These are phyloP conservation scores for Reticulitermes speratus DNA, from an alignment of 1,140 invertebrate species.

Conservation along the genomic window DNA sequence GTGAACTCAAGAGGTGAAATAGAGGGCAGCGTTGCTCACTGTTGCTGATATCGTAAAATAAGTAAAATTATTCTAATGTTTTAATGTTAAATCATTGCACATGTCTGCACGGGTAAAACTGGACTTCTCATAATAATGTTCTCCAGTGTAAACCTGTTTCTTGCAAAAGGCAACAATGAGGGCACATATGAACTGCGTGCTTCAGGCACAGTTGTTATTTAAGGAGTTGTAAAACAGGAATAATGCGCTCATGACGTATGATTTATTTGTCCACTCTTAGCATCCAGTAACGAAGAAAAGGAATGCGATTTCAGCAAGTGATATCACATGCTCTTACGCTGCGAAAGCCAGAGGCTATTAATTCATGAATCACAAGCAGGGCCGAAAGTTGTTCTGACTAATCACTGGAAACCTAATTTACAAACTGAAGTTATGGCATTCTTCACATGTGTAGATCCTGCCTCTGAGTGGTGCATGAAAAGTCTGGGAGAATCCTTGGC, in stretches of 20 bases:
- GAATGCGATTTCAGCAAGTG: background rate
- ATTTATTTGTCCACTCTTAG: background rate
- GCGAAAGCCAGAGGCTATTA: background rate
- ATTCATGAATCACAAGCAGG: background rate
- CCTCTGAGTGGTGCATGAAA: no score
- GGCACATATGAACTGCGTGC: background rate
- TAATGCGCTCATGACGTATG: slow-evolving; percentile 4
- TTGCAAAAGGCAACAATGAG: background rate
- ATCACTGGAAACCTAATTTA: no score
- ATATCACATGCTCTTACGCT: background rate
- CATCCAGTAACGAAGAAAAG: background rate
- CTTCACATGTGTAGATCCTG: no score
- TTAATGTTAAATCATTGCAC: background rate
- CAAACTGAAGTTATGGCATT: no score
- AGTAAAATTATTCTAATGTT: background rate
- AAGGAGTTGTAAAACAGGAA: background rate
- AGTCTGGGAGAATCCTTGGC: no score
- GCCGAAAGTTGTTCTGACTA: background rate
- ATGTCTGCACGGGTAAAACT: background rate
- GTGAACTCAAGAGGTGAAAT: background rate
- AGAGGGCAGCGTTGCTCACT: background rate
- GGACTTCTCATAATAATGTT: background rate
- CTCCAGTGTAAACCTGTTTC: background rate
- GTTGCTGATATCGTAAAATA: background rate
- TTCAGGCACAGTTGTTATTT: no score